Percentiles rank a stretch among this genome's conserved stretches.
phyloP scores from a whole-genome alignment of 1,140 invertebrate genomes.

The Hylyphantes graminicola region DNA sequence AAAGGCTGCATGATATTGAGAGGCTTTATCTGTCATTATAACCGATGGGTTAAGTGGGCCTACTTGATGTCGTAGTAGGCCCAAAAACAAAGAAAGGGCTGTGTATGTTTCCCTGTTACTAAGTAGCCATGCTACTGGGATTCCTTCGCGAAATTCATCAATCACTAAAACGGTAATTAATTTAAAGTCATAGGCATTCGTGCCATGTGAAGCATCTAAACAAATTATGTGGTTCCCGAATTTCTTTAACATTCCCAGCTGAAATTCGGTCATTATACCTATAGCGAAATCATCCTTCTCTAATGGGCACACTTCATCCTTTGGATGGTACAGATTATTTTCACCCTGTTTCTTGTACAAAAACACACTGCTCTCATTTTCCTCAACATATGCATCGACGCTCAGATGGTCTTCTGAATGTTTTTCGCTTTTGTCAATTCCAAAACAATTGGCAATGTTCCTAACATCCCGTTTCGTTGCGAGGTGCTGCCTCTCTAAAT shows the following conservation, averaged over 20 bases:
- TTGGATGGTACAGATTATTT: background rate
- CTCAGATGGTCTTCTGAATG: background rate
- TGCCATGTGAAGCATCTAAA: constrained; percentile 33
- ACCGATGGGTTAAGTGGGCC: too few species aligned
- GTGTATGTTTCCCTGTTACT: background rate
- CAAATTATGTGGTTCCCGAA: constrained; percentile 26
- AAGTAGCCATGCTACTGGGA: constrained; percentile 5
- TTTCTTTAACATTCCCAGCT: constrained; percentile 5
- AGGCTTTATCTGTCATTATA: too few species aligned
- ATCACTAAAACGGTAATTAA: constrained; percentile 36
- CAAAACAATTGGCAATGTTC: background rate
- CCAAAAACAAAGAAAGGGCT: too few species aligned
- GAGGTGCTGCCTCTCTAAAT: background rate
- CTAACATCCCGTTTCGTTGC: background rate
- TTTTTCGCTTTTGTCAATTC: background rate
- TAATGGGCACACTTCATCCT: background rate
- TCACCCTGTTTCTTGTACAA: background rate
- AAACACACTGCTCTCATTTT: background rate
- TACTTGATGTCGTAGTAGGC: too few species aligned
- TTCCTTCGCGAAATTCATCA: constrained; percentile 15
- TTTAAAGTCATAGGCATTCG: constrained; percentile 28
- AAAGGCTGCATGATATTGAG: too few species aligned
- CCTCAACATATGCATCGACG: background rate
- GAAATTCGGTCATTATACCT: background rate
- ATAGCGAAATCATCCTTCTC: background rate